Evolutionary conservation across 92 coral and sea anemone genomes (phyloP).

Genomic region (Siderastrea radians): DNA sequence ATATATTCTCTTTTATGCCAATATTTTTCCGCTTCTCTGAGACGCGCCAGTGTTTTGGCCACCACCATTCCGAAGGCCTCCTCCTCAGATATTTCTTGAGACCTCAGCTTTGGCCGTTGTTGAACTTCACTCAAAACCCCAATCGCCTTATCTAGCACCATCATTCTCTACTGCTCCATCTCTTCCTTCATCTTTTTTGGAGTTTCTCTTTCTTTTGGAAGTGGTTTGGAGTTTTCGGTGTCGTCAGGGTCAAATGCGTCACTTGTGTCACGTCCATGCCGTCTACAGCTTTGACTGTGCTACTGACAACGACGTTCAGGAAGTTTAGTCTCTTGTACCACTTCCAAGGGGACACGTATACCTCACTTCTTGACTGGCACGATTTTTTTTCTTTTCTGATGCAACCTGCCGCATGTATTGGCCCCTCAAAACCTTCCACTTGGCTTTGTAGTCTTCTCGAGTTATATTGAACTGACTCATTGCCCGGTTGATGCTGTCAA

Average conservation of each 20-base stretch:
- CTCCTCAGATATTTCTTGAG: constrained; percentile 15
- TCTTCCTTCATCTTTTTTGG: constrained; percentile 21
- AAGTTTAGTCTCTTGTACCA: constrained; percentile 1
- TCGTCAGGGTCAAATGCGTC: constrained; percentile 1
- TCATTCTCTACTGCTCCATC: constrained; percentile 2
- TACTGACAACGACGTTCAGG: not conserved
- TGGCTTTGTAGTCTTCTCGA: constrained; percentile 1
- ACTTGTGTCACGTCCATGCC: not conserved
- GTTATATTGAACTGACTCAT: not conserved
- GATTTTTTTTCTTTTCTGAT: not conserved
- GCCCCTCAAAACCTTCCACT: constrained; percentile 1
- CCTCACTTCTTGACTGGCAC: not conserved
- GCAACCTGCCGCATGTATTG: not conserved
- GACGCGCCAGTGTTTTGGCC: constrained; percentile 30
- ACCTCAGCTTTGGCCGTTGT: constrained; percentile 1
- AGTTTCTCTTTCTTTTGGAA: too few relatives aligned
- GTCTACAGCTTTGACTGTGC: not conserved
- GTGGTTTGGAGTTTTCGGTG: constrained; percentile 1
- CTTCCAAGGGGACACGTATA: constrained; percentile 4
- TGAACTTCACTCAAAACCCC: constrained; percentile 20
- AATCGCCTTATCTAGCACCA: constrained; percentile 17
- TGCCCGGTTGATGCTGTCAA: not conserved
- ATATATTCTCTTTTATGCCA: not conserved
- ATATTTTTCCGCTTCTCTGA: not conserved
- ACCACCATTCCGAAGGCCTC: constrained; percentile 26